Conservation (phyloP, 2,888 invertebrate genomes). For the Pherbina coryleti region DNA sequence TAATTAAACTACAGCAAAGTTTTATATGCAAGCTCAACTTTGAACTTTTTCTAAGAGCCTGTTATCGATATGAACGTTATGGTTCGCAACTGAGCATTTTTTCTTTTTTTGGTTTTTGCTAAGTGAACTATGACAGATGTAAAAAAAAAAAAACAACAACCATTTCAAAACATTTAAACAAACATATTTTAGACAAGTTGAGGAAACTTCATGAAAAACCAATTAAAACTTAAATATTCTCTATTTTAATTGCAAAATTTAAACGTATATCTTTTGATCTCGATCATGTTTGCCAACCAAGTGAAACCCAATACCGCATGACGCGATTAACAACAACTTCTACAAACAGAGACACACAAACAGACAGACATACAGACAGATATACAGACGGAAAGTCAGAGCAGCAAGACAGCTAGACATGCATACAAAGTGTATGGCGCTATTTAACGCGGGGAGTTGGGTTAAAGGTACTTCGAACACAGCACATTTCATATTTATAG, state of each 20-base stretch:
- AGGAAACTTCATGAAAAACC: conserved; percentile 5
- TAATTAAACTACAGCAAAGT: no score
- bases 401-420: not conserved
- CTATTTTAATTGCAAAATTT: conserved; percentile 23
- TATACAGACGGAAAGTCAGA: conserved; percentile 13
- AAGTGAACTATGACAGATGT: no score
- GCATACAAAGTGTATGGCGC: no score
- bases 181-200: not conserved
- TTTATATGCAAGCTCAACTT: no score
- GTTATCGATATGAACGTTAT: no score
- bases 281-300: conserved; percentile 11
- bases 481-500: conserved; percentile 1
- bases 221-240: conserved; percentile 33
- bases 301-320: conserved; percentile 14
- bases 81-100: no score
- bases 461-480: no score
- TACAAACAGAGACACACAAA: conserved; percentile 4
- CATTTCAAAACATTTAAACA: no score
- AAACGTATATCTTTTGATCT: conserved; percentile 8
- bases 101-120: no score
- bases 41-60: no score
- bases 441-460: no score
- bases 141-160: no score
- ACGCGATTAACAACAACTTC: conserved; percentile 13
- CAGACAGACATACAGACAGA: conserved; percentile 19